Percentiles rank a stretch among this genome's conserved stretches.
Evolutionary conservation across 1,140 invertebrate species (phyloP).

Genomic region (Bombus turneri): DNA sequence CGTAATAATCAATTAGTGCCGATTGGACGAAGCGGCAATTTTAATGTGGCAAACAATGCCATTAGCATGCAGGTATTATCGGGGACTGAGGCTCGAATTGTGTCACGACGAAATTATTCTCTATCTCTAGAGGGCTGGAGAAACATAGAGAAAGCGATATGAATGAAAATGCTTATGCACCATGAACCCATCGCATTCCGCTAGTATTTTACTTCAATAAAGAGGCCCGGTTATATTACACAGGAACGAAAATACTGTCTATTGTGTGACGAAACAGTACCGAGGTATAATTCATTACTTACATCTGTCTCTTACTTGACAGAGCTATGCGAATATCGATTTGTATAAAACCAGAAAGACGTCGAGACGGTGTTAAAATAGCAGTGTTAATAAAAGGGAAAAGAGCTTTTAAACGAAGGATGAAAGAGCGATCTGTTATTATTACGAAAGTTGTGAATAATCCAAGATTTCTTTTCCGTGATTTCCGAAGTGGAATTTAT

Average conservation of each 20-base stretch:
- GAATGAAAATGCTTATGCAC: conserved; percentile 44
- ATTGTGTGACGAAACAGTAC: conserved; percentile 22
- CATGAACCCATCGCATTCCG: conserved; percentile 26
- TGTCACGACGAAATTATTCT: conserved; percentile 34
- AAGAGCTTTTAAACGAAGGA: background rate
- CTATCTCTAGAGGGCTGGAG: conserved; percentile 4
- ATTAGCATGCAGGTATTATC: conserved; percentile 61
- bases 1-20: conserved; percentile 59
- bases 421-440: background rate
- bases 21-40: conserved; percentile 54
- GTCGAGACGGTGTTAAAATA: no score
- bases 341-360: background rate
- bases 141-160: background rate
- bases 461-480: background rate
- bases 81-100: conserved; percentile 24
- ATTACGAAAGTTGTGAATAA: conserved; percentile 1
- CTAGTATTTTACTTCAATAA: conserved; percentile 37
- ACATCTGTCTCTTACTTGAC: background rate
- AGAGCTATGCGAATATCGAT: conserved; percentile 2
- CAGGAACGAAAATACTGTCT: conserved; percentile 19
- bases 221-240: background rate
- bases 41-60: conserved; percentile 64
- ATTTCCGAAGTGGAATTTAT: conserved; percentile 26
- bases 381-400: background rate
- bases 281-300: conserved; percentile 13